Evolutionary conservation across 2,888 invertebrate genomes (phyloP).

Genomic region (Rhingia campestris): DNA sequence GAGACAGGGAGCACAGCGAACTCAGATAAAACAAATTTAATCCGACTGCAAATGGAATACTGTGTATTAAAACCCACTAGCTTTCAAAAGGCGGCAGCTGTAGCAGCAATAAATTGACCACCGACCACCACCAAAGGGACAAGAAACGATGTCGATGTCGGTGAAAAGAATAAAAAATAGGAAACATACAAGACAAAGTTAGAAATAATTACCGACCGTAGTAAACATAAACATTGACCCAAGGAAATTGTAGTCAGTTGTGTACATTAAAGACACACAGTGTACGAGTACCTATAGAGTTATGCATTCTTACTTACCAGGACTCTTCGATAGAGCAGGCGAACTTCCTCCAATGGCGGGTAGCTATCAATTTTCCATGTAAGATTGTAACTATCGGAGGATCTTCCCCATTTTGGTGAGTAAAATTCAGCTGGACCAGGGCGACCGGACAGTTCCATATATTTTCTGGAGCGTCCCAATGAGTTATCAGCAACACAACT

Average conservation of each 20-base stretch:
- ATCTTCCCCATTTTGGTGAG: constrained; percentile 86
- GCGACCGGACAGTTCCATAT: constrained; percentile 88
- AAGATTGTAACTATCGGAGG: constrained; percentile 86
- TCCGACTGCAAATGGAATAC: constrained; percentile 31
- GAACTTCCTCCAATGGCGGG: constrained; percentile 88
- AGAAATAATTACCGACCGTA: constrained; percentile 42
- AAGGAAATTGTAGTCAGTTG: constrained; percentile 11
- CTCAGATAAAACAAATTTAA: constrained; percentile 40
- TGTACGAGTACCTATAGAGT: not conserved
- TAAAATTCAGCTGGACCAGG: constrained; percentile 88
- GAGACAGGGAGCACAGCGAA: constrained; percentile 17
- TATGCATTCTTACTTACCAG: constrained; percentile 83
- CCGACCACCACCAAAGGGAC: constrained; percentile 11
- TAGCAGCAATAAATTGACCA: constrained; percentile 50
- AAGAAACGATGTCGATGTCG: not conserved
- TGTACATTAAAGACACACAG: constrained; percentile 19
- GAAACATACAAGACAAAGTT: constrained; percentile 41
- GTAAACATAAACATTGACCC: constrained; percentile 46
- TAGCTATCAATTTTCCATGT: constrained; percentile 89
- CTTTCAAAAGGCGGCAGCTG: constrained; percentile 37
- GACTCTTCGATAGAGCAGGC: constrained; percentile 87
- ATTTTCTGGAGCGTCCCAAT: constrained; percentile 87
- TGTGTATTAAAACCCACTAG: constrained; percentile 31
- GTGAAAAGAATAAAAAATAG: constrained; percentile 12
- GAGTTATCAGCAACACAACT: constrained; percentile 89